These are phyloP conservation scores for Lepisosteus osseus DNA, from an alignment of 2,113 vertebrate species.

Conservation along the genomic window DNA sequence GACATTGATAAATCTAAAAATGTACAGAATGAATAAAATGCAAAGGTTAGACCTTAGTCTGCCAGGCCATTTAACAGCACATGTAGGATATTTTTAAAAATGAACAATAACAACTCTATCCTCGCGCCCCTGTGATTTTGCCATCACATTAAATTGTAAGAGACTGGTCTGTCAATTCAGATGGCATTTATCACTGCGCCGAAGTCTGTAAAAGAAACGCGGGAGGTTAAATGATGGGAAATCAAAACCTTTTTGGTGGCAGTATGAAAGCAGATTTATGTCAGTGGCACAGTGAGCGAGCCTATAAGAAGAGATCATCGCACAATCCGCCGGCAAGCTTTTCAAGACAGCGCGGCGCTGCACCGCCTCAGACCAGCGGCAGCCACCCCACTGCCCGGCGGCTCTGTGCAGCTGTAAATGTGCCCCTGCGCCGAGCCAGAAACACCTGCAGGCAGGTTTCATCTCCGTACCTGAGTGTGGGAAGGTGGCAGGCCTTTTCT, in stretches of 20 bases:
- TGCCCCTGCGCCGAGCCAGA: background rate
- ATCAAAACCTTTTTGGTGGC: slow-evolving; percentile 1
- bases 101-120: too few relatives aligned
- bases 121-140: too few relatives aligned
- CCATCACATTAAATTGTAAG: too few relatives aligned
- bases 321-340: too few relatives aligned
- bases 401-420: background rate
- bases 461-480: slow-evolving; percentile 86
- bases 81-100: too few relatives aligned
- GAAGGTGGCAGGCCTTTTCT: slow-evolving; percentile 92
- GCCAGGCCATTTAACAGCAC: too few relatives aligned
- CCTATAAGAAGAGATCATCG: background rate
- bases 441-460: background rate
- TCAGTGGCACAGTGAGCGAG: background rate
- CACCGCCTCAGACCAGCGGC: too few relatives aligned
- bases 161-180: background rate
- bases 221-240: background rate
- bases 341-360: too few relatives aligned
- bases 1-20: too few relatives aligned
- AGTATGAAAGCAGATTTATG: background rate
- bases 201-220: background rate
- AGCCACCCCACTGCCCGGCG: too few relatives aligned
- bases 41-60: too few relatives aligned
- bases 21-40: too few relatives aligned
- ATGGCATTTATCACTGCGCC: background rate